Conservation (phyloP, 1,140 invertebrate genomes). For the Medauroidea extradentata region DNA sequence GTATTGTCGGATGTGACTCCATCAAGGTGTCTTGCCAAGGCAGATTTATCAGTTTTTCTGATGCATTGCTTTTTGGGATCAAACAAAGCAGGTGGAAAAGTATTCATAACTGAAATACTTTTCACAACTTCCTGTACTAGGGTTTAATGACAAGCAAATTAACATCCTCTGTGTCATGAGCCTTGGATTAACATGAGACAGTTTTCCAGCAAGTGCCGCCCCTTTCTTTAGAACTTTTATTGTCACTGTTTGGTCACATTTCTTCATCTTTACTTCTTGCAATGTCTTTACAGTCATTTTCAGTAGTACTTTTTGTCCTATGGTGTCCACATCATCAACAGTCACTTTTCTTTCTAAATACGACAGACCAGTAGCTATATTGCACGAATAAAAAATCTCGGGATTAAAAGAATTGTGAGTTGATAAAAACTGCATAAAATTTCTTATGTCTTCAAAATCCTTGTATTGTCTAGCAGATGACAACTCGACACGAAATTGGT, state of each 20-base stretch:
- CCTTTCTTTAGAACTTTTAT: conserved; percentile 1
- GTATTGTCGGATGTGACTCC: background rate
- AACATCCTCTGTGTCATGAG: conserved; percentile 1
- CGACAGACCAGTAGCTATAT: background rate
- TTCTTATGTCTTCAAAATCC: background rate
- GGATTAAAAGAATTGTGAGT: background rate
- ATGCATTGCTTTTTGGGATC: background rate
- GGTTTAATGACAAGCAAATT: background rate
- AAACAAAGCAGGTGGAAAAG: background rate
- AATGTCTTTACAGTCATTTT: background rate
- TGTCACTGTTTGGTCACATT: background rate
- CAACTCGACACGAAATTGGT: background rate
- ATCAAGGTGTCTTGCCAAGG: background rate
- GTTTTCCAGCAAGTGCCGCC: background rate
- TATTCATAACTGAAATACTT: background rate
- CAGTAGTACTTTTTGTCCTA: background rate
- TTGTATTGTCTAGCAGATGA: background rate
- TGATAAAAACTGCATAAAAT: background rate
- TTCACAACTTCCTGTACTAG: background rate
- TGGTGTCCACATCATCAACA: background rate
- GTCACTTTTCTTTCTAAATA: background rate
- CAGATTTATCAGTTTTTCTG: conserved; percentile 4
- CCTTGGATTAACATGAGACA: background rate
- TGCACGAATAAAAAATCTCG: background rate
- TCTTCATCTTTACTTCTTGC: background rate